Conservation (phyloP, 2,797 vertebrate genomes). For the Cygnus olor region DNA sequence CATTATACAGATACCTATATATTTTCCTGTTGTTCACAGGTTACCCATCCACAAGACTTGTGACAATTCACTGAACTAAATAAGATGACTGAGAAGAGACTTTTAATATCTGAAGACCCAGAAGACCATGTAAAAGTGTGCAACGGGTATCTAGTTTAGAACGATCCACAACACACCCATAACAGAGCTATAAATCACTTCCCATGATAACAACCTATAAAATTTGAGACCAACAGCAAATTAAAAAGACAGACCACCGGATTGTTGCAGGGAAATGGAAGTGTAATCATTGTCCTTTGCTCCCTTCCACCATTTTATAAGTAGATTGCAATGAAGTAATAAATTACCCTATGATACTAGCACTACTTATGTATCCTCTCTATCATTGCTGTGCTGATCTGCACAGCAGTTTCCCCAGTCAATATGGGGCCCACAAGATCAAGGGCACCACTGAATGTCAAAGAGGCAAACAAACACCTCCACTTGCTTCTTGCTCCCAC, state of each 20-base stretch:
- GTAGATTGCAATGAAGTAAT: neutral
- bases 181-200: neutral
- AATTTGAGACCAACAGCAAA: neutral
- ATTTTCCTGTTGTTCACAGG: neutral
- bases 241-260: neutral
- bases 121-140: accelerated
- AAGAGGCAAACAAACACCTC: neutral
- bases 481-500: neutral
- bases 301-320: neutral
- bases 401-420: neutral
- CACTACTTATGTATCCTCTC: neutral
- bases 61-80: neutral
- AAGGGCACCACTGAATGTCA: neutral
- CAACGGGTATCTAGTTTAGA: neutral
- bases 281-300: neutral
- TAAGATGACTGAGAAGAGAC: neutral
- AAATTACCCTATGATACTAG: neutral
- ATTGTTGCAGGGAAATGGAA: neutral
- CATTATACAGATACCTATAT: accelerated
- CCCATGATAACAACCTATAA: neutral
- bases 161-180: neutral
- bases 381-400: neutral
- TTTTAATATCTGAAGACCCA: neutral
- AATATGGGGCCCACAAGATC: neutral
- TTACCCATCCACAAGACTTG: neutral